These are phyloP conservation scores for Rhynchopsitta pachyrhyncha DNA, from an alignment of 2,113 vertebrate genomes.

Conservation along the genomic window DNA sequence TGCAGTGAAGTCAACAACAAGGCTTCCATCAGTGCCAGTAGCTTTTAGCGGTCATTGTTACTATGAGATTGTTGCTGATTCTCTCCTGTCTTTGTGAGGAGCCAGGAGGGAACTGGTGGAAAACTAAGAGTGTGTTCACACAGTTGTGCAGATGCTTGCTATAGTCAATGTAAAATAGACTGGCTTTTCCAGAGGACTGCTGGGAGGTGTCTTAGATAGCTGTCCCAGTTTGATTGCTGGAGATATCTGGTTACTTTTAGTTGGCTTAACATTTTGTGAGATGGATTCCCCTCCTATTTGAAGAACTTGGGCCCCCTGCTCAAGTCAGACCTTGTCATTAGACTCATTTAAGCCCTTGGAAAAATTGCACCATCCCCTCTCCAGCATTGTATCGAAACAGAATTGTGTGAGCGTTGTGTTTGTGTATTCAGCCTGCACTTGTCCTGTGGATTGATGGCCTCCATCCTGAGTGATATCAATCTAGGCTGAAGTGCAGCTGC, in stretches of 20 bases:
- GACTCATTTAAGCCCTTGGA: background rate
- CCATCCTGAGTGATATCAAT: background rate
- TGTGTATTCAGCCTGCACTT: conserved; percentile 22
- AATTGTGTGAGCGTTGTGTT: background rate
- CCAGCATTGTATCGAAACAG: accelerated
- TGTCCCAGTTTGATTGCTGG: background rate
- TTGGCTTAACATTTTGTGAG: background rate
- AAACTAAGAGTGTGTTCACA: background rate
- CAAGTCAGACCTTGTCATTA: background rate
- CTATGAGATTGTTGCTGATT: background rate
- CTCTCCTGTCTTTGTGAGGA: background rate
- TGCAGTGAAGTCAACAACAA: background rate
- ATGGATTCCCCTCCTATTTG: background rate
- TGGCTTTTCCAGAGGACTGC: background rate
- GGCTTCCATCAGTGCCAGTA: background rate
- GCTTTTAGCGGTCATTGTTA: background rate
- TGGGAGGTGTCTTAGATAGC: background rate
- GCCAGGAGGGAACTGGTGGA: background rate
- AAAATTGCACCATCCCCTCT: background rate
- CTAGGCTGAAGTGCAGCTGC: conserved; percentile 58
- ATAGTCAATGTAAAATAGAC: background rate
- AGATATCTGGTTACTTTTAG: background rate
- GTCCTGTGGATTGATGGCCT: conserved; percentile 52
- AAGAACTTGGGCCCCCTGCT: background rate
- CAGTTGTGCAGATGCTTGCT: background rate